Evolutionary conservation across 2,888 invertebrate genomes (phyloP).

Genomic region (Polietes domitor): DNA sequence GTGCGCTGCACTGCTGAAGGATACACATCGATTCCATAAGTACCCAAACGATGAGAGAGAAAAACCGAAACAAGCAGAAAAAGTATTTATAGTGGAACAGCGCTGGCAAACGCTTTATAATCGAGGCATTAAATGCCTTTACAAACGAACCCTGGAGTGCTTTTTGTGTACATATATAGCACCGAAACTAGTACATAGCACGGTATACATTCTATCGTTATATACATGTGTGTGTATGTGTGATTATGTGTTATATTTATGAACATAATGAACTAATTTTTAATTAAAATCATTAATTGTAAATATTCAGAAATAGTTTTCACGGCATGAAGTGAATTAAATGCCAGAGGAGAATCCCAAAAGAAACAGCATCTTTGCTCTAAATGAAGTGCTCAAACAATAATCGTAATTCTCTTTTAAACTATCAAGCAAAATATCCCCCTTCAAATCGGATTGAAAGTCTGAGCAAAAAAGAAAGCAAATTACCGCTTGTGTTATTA

Average conservation of each 20-base stretch:
- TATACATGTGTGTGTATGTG: background rate
- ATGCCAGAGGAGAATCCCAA: background rate
- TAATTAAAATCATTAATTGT: slow-evolving; percentile 57
- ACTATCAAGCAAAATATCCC: background rate
- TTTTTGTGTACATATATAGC: slow-evolving; percentile 41
- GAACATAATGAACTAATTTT: slow-evolving; percentile 55
- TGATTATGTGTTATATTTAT: background rate
- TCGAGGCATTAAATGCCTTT: slow-evolving; percentile 60
- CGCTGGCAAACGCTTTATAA: slow-evolving; percentile 51
- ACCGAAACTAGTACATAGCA: slow-evolving; percentile 5
- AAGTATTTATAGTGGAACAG: slow-evolving; percentile 38
- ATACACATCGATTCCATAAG: slow-evolving; percentile 61
- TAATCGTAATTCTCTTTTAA: slow-evolving; percentile 10
- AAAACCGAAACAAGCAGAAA: slow-evolving; percentile 44
- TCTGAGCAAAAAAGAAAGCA: slow-evolving; percentile 39
- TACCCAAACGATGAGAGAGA: slow-evolving; percentile 53
- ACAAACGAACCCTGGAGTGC: slow-evolving; percentile 59
- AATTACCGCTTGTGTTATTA: slow-evolving; percentile 61
- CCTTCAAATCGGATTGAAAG: background rate
- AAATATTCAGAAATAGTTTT: slow-evolving; percentile 51
- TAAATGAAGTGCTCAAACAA: slow-evolving; percentile 31
- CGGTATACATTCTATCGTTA: slow-evolving; percentile 8
- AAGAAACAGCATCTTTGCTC: slow-evolving; percentile 26
- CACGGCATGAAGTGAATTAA: background rate
- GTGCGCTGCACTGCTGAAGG: slow-evolving; percentile 54